phyloP scores from a whole-genome alignment of 2,797 vertebrate genomes.

The Poliocrania exsul region DNA sequence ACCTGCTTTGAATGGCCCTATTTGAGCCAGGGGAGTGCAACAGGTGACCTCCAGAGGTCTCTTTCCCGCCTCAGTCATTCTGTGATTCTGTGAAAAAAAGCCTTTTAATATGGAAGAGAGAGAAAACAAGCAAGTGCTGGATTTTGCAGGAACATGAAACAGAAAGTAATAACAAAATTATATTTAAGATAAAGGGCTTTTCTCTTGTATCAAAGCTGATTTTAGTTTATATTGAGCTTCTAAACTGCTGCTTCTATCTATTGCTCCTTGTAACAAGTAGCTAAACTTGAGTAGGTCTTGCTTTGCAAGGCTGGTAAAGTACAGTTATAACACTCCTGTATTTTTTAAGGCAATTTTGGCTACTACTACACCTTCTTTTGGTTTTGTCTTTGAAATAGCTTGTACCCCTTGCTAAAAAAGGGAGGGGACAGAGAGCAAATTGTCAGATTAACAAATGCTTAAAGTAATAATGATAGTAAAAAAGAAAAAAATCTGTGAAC shows the following conservation, averaged over 20 bases:
- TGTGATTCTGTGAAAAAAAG: background rate
- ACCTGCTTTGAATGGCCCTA: background rate
- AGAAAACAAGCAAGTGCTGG: background rate
- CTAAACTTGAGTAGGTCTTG: background rate
- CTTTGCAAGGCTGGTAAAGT: background rate
- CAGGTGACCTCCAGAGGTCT: background rate
- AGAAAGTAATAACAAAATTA: background rate
- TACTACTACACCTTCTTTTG: background rate
- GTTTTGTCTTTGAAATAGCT: background rate
- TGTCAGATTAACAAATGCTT: background rate
- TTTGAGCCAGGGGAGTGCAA: background rate
- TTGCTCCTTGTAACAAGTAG: background rate
- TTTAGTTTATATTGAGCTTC: background rate
- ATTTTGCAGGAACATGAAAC: background rate
- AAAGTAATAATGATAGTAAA: background rate
- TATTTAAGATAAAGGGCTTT: background rate
- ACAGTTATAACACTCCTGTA: background rate
- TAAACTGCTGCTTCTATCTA: background rate
- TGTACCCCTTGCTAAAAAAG: background rate
- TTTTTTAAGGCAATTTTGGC: background rate
- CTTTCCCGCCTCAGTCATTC: background rate
- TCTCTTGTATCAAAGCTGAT: background rate
- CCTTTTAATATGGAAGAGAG: background rate
- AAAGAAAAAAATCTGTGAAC: background rate
- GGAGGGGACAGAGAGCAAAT: background rate